Conservation (phyloP, 2,797 vertebrate genomes). For the Anabas testudineus region DNA sequence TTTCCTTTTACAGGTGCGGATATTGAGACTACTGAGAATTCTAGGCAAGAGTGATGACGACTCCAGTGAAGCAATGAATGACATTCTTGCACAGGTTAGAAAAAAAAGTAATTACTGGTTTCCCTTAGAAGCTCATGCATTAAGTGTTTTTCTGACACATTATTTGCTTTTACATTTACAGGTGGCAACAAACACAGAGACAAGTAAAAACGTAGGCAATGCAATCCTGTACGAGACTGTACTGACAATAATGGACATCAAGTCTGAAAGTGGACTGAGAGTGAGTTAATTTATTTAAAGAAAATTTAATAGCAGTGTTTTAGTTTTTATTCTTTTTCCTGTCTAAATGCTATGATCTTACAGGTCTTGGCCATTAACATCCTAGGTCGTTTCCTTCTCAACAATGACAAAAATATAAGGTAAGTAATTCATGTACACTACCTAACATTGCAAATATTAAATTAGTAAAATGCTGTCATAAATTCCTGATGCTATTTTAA, state of each 20-base stretch:
- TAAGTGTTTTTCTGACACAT: conserved; percentile 16
- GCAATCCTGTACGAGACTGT: conserved; percentile 99
- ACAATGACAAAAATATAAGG: conserved; percentile 99
- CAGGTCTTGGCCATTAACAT: conserved; percentile 99
- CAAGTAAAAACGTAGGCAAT: conserved; percentile 99
- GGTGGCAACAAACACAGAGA: conserved; percentile 99
- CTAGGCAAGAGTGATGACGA: conserved; percentile 97
- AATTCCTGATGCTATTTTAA: conserved; percentile 13
- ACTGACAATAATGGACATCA: conserved; percentile 99
- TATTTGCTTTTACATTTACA: conserved; percentile 62
- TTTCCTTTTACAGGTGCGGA: conserved; percentile 90
- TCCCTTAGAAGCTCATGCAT: background rate
- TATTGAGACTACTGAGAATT: conserved; percentile 98
- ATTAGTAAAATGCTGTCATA: background rate
- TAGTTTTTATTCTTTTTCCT: background rate
- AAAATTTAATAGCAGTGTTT: background rate
- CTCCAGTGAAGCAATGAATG: conserved; percentile 99
- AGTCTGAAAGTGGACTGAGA: conserved; percentile 98
- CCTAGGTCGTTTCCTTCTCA: conserved; percentile 97
- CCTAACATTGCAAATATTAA: background rate
- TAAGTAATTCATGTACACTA: conserved; percentile 59
- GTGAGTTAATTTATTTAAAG: conserved; percentile 81
- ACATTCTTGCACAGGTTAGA: conserved; percentile 98
- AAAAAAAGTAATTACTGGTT: background rate
- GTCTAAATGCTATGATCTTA: conserved; percentile 38